A percentile compares a stretch with the other conserved stretches of the same genome.
Conservation (phyloP, 2,797 vertebrate genomes). For the Schizothorax lantsangensis region DNA sequence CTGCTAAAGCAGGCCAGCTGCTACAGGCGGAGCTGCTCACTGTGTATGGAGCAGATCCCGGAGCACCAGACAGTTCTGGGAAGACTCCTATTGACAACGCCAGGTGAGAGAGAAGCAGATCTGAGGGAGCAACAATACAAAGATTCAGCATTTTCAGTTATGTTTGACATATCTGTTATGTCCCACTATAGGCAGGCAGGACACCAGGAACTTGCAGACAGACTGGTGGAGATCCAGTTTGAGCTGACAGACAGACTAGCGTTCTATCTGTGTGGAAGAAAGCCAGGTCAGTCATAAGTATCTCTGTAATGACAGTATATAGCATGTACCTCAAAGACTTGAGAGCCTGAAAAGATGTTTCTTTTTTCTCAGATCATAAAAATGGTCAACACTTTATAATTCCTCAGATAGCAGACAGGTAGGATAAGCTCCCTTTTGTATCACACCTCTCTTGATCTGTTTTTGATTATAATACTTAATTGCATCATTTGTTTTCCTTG, state of each 20-base stretch:
- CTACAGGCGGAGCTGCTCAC: slow-evolving; percentile 92
- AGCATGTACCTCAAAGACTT: background rate
- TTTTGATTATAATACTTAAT: background rate
- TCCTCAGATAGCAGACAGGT: slow-evolving; percentile 99
- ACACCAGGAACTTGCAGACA: slow-evolving; percentile 92
- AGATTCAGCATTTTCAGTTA: background rate
- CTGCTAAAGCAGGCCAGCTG: slow-evolving; percentile 94
- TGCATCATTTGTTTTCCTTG: slow-evolving; percentile 62
- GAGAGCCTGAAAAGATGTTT: background rate
- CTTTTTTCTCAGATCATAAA: slow-evolving; percentile 88
- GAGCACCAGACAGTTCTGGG: slow-evolving; percentile 90
- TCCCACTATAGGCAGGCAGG: slow-evolving; percentile 88
- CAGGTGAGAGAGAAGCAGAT: slow-evolving; percentile 76
- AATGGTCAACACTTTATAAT: slow-evolving; percentile 97
- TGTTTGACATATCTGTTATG: slow-evolving; percentile 15
- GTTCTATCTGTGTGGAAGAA: slow-evolving; percentile 97
- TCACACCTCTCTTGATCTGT: background rate
- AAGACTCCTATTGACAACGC: slow-evolving; percentile 95
- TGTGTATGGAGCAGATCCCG: slow-evolving; percentile 96
- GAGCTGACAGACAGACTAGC: slow-evolving; percentile 96
- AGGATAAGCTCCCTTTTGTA: slow-evolving; percentile 61
- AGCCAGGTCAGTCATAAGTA: slow-evolving; percentile 84
- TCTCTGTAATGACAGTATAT: background rate
- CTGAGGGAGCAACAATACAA: background rate
- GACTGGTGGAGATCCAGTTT: slow-evolving; percentile 96